Evolutionary conservation across 2,888 invertebrate genomes (phyloP), one percentile per base, ranked within the genome.

Genomic region (Aspidiotus rigidus): DNA sequence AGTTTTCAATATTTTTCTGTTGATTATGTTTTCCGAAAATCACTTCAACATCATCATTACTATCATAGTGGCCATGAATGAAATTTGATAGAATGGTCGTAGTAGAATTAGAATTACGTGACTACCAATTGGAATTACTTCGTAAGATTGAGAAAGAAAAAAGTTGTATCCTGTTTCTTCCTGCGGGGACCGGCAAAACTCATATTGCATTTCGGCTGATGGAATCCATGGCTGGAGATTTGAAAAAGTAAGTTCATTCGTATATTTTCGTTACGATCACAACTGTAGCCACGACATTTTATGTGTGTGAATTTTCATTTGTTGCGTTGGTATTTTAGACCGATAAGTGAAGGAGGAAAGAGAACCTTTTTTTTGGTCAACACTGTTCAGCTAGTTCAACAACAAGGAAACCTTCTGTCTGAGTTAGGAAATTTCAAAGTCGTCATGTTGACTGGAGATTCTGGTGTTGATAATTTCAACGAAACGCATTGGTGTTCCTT

Each of bases 111-210:
- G 60, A 62, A 16, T 44, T 64, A 53, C 67, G 87, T 64, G 78
- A 82, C 5, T 88, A 88, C 76, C 86, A 95, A 83, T 81, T 84
- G 16, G 86, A 89, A 74, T 78, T 95, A 1, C 84, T 89, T 76
- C 86, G 91, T 76, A 83, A 84, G 72, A 89, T 89, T 0, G 76
- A 84, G 0, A 13, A 67, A 15, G 77, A 83, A 66, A 78, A 84
- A 70, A 98, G 98, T 79, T 87, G 87, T 0, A 93, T 99, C n/a
- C 85, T 97, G 42, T 94, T 90, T 78, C 81, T 99, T 70, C 95
- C 94, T 0, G 96, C 97, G 56, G 95, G 94, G 0, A 83, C 90
- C 0, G 97, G 97, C 0, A 97, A 98, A 80, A 96, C 96, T 0
- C 95, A 86, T 75, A 92, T 98, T 73, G 92, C 95, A 0, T 82